Percentiles rank a stretch among this genome's conserved stretches.
phyloP scores from a whole-genome alignment of 2,888 invertebrate genomes.

The Diaperis boleti region DNA sequence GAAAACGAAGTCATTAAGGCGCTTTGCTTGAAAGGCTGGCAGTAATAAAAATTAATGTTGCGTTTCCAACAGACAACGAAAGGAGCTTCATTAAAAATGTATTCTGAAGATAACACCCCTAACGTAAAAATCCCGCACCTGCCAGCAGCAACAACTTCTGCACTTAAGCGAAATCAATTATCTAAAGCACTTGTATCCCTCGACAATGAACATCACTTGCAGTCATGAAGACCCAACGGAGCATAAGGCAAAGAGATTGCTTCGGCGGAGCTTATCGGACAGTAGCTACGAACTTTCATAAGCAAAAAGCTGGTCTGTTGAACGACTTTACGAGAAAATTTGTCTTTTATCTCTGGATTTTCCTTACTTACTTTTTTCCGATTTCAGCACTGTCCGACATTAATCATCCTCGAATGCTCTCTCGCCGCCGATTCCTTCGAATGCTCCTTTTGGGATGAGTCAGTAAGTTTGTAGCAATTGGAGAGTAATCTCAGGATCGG shows the following conservation, averaged over 20 bases:
- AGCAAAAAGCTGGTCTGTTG: constrained; percentile 11
- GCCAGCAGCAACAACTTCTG: background rate
- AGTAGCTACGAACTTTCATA: constrained; percentile 26
- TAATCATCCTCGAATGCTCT: constrained; percentile 12
- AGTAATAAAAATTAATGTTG: constrained; percentile 23
- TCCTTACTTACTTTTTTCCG: background rate
- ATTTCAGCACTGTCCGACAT: constrained; percentile 5
- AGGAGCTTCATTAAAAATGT: constrained; percentile 14
- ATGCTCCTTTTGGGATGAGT: background rate
- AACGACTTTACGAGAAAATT: constrained; percentile 26
- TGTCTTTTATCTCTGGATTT: constrained; percentile 23
- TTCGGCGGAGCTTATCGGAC: constrained; percentile 16
- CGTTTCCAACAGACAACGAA: constrained; percentile 11
- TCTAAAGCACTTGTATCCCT: constrained; percentile 1
- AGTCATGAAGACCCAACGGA: background rate
- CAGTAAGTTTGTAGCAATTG: background rate
- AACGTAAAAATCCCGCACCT: background rate
- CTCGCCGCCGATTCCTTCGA: too few relatives aligned
- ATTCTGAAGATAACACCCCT: constrained; percentile 4
- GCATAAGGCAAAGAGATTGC: constrained; percentile 21
- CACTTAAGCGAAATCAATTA: constrained; percentile 14
- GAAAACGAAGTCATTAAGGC: too few relatives aligned
- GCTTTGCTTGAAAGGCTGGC: background rate
- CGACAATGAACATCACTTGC: constrained; percentile 1
- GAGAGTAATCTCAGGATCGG: too few relatives aligned